Evolutionary conservation across 2,888 invertebrate genomes (phyloP).

Genomic region (Atrina japonica): DNA sequence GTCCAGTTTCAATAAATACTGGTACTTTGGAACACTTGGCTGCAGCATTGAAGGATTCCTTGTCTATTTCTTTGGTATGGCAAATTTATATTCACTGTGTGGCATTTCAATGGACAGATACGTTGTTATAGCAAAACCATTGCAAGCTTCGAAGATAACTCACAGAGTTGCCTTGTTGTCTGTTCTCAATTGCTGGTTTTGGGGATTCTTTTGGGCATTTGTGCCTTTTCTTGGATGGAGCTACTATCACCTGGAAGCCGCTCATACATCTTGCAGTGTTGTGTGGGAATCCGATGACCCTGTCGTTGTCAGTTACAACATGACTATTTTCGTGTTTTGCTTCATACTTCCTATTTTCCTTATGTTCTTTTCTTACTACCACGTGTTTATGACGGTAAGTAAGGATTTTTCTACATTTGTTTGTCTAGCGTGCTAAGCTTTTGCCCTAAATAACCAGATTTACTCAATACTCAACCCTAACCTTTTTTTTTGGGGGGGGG

Average conservation of each 20-base stretch:
- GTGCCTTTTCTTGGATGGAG: slow-evolving; percentile 74
- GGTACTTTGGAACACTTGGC: slow-evolving; percentile 55
- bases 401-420: no score
- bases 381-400: slow-evolving; percentile 68
- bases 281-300: slow-evolving; percentile 56
- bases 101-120: slow-evolving; percentile 72
- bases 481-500: no score
- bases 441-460: no score
- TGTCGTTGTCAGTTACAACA: slow-evolving; percentile 60
- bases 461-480: no score
- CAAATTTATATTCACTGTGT: slow-evolving; percentile 67
- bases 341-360: slow-evolving; percentile 62
- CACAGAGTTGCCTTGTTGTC: slow-evolving; percentile 50
- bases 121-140: slow-evolving; percentile 70
- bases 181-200: slow-evolving; percentile 51
- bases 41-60: slow-evolving; percentile 69
- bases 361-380: slow-evolving; percentile 64
- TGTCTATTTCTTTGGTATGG: slow-evolving; percentile 67
- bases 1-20: slow-evolving; percentile 53
- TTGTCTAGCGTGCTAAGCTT: no score
- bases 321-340: slow-evolving; percentile 65
- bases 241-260: slow-evolving; percentile 65
- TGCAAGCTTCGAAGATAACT: slow-evolving; percentile 59
- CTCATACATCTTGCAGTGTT: slow-evolving; percentile 62
- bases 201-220: slow-evolving; percentile 65